phyloP scores from a whole-genome alignment of 2,888 invertebrate species.

The Cephonodes hylas region DNA sequence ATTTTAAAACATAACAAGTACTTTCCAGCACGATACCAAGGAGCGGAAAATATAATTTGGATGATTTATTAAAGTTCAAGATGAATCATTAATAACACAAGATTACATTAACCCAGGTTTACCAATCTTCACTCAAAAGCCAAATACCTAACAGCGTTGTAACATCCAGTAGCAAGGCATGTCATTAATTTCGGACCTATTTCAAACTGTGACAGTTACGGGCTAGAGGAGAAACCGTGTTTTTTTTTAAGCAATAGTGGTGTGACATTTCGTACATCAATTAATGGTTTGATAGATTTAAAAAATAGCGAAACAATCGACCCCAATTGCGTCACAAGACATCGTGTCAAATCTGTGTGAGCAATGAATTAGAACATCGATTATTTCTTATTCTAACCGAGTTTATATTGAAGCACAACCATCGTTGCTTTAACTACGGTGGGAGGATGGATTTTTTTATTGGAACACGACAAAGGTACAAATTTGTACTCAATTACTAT shows the following conservation, averaged over 20 bases:
- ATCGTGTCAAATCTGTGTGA: slow-evolving; percentile 18
- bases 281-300: slow-evolving; percentile 11
- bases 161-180: too few relatives aligned
- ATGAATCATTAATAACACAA: neutral
- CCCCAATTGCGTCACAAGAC: slow-evolving; percentile 21
- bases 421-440: neutral
- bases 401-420: neutral
- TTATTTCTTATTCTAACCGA: neutral
- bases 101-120: neutral
- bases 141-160: neutral
- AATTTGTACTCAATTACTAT: too few relatives aligned
- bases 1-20: neutral
- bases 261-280: slow-evolving; percentile 8
- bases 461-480: neutral
- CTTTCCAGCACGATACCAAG: neutral
- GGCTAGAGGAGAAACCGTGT: neutral
- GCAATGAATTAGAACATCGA: slow-evolving; percentile 22
- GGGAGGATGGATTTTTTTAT: neutral
- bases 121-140: neutral
- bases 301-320: slow-evolving; percentile 28
- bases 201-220: neutral
- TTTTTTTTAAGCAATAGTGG: neutral
- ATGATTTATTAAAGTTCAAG: neutral
- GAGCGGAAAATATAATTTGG: neutral
- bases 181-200: neutral